Conservation (phyloP, 2,888 invertebrate genomes). For the Lucinisca nassula region DNA sequence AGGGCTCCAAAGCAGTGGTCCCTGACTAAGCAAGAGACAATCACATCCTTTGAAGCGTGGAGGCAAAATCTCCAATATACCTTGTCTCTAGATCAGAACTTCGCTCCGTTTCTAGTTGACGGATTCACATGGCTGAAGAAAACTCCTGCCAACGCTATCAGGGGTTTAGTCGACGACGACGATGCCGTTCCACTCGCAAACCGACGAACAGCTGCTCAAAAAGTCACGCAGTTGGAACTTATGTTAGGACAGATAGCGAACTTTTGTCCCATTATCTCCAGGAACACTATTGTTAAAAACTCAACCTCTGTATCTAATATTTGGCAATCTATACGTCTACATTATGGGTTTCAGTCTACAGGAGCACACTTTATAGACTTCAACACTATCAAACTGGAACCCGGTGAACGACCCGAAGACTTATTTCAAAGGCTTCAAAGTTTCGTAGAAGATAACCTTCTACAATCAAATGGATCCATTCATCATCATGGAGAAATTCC, state of each 20-base stretch:
- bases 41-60: constrained; percentile 62
- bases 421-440: constrained; percentile 60
- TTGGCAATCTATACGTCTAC: constrained; percentile 70
- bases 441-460: constrained; percentile 65
- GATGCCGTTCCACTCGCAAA: constrained; percentile 28
- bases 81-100: constrained; percentile 52
- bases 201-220: constrained; percentile 51
- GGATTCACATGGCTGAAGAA: constrained; percentile 50
- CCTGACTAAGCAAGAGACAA: constrained; percentile 46
- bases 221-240: constrained; percentile 47
- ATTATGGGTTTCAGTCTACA: constrained; percentile 75
- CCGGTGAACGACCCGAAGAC: constrained; percentile 65
- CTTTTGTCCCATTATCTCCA: constrained; percentile 57
- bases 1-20: constrained; percentile 65
- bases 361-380: constrained; percentile 70
- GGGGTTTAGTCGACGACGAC: constrained; percentile 57
- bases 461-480: constrained; percentile 39
- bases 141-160: constrained; percentile 28
- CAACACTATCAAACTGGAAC: constrained; percentile 38
- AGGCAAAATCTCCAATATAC: constrained; percentile 59
- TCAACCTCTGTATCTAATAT: constrained; percentile 61
- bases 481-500: constrained; percentile 49
- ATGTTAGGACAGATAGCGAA: constrained; percentile 62
- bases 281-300: constrained; percentile 59
- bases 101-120: constrained; percentile 50